These are phyloP conservation scores for Poeciliopsis gracilis DNA, from an alignment of 2,797 vertebrate species.

Conservation along the genomic window DNA sequence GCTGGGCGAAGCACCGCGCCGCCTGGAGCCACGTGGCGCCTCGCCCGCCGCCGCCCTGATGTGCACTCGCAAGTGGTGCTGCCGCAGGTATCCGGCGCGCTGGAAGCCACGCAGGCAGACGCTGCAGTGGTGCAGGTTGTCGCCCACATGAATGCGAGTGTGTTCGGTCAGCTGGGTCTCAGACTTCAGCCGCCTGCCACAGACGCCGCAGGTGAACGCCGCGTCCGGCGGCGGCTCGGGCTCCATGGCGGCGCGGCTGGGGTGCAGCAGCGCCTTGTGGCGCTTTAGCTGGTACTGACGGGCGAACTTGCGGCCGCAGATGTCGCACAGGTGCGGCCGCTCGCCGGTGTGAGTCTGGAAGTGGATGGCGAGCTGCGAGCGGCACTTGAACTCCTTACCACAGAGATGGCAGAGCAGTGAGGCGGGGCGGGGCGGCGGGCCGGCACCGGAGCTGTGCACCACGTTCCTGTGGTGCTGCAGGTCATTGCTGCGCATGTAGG, in stretches of 20 bases:
- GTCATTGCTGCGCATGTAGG: conserved; percentile 73
- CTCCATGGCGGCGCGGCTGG: neutral
- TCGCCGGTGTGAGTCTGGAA: conserved; percentile 66
- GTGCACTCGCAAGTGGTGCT: conserved; percentile 62
- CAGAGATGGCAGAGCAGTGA: conserved; percentile 69
- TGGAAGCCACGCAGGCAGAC: conserved; percentile 62
- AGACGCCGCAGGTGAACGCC: conserved; percentile 33
- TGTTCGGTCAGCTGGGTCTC: conserved; percentile 48
- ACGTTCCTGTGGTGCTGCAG: conserved; percentile 66
- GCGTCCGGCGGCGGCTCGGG: accelerated
- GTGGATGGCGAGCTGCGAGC: conserved; percentile 67
- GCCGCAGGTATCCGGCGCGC: conserved; percentile 53
- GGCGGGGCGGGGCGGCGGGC: neutral
- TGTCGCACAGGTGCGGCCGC: conserved; percentile 69
- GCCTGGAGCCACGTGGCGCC: accelerated
- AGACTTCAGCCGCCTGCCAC: conserved; percentile 52
- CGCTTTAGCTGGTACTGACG: conserved; percentile 65
- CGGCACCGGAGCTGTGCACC: conserved; percentile 37
- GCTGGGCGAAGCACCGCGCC: accelerated
- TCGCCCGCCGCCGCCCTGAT: neutral
- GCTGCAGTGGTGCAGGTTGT: conserved; percentile 54
- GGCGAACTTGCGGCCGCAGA: conserved; percentile 69
- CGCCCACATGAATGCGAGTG: conserved; percentile 29
- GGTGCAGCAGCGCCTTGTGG: conserved; percentile 62
- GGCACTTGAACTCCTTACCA: conserved; percentile 64